Base-by-base conservation (phyloP, 2,888 invertebrate genomes). In the Eupsilia transversa region DNA sequence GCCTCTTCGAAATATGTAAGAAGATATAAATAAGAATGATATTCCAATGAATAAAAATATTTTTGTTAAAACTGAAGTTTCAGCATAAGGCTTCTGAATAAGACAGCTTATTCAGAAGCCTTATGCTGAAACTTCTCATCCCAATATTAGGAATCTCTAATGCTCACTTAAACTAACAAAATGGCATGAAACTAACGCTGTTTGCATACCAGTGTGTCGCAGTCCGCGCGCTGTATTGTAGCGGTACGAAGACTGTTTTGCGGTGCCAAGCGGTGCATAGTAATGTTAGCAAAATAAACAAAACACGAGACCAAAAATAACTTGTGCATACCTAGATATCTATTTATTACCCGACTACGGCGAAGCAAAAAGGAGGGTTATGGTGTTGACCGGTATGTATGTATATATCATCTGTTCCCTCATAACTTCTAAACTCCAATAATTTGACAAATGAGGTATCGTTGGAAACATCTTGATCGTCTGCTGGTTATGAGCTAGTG, bases 121-220 rank as follows among this genome's bases (percentile, higher is more conserved):
- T n/a, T n/a, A n/a, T n/a, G n/a, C n/a, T n/a, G n/a, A n/a, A n/a
- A n/a, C n/a, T n/a, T n/a, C n/a, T n/a, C n/a, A n/a, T n/a, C n/a
- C n/a, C 33, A 54, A 72, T 60, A 27, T 38, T 52, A 64, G 43
- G 79, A 65, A 79, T 77, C 30, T 72, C 43, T 46, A 79, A 38
- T 33, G 64, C 30, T 64, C 12, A 54, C 52, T 59, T 23, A 72
- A 76, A 54, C 72, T 72, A 72, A 79, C 71, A 77, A 71, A 72
- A 59, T 46, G 23, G 10, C 23, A 20, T n/a, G 54, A 33, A 59
- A 59, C 14, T 38, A 60, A 33, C 49, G 49, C 20, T 64, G 64
- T 59, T 72, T 60, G 27, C 64, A 54, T 52, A 20, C n/a, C 43
- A 46, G 43, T 43, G 43, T 43, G 30, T 52, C 41, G 64, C 35